Conservation (phyloP, 2,888 invertebrate species). For the Prosapia bicincta region DNA sequence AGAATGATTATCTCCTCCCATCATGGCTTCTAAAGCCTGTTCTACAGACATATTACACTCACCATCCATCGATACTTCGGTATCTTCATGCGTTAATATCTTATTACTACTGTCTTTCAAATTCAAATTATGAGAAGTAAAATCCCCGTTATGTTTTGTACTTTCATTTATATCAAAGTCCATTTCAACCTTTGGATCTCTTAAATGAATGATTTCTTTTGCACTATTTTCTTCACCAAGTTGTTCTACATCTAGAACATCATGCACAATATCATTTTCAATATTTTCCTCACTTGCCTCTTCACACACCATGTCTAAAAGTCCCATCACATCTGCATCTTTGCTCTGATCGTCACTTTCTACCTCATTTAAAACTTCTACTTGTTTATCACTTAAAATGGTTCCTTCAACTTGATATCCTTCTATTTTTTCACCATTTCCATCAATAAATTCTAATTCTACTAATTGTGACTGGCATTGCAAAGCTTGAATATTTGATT, state of each 20-base stretch:
- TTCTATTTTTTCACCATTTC: constrained; percentile 37
- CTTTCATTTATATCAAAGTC: not conserved
- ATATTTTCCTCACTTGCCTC: constrained; percentile 10
- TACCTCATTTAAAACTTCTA: not conserved
- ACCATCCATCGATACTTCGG: not conserved
- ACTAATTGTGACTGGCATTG: constrained; percentile 30
- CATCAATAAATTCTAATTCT: constrained; percentile 37
- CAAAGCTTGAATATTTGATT: constrained; percentile 11
- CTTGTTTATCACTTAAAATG: constrained; percentile 19
- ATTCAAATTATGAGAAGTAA: not conserved
- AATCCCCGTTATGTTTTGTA: not conserved
- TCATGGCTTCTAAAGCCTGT: constrained; percentile 38
- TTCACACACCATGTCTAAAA: constrained; percentile 35
- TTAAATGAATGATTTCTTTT: constrained; percentile 7
- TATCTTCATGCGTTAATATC: not conserved
- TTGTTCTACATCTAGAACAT: constrained; percentile 19
- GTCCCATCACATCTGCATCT: constrained; percentile 28
- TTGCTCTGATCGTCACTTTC: constrained; percentile 11
- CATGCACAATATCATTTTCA: constrained; percentile 3
- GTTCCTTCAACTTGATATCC: constrained; percentile 36
- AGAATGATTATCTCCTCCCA: constrained; percentile 33
- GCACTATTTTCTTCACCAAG: constrained; percentile 11
- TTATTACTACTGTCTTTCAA: not conserved
- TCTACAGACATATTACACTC: constrained; percentile 35
- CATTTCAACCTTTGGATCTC: not conserved